Percentiles rank a stretch among this genome's conserved stretches.
phyloP scores from a whole-genome alignment of 2,888 invertebrate species.

The Acronicta alni region DNA sequence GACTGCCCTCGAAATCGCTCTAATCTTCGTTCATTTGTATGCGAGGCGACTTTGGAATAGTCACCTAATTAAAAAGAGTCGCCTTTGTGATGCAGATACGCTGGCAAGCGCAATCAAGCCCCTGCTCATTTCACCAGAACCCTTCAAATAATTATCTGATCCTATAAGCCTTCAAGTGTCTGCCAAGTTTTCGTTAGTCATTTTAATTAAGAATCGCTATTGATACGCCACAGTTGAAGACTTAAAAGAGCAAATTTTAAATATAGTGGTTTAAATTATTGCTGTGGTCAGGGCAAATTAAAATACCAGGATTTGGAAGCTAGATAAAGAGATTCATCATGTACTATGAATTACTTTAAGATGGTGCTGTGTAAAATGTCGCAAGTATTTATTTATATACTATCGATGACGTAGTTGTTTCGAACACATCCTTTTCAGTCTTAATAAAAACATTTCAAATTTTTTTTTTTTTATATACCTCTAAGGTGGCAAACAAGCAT shows the following conservation, averaged over 20 bases:
- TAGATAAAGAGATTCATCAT: neutral
- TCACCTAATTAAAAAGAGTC: slow-evolving; percentile 83
- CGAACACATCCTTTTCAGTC: too few species aligned
- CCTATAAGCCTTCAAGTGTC: slow-evolving; percentile 56
- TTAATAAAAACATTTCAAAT: too few species aligned
- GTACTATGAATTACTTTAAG: too few species aligned
- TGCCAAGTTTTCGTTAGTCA: slow-evolving; percentile 55
- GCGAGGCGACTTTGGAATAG: slow-evolving; percentile 75
- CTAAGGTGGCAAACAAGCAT: too few species aligned
- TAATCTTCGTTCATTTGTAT: slow-evolving; percentile 81
- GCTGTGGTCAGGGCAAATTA: slow-evolving; percentile 2
- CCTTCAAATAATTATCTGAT: slow-evolving; percentile 75
- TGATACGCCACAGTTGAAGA: slow-evolving; percentile 55
- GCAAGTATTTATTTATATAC: too few species aligned
- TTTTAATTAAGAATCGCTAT: slow-evolving; percentile 64
- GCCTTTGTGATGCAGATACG: slow-evolving; percentile 82
- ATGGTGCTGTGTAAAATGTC: neutral
- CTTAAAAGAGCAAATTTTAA: slow-evolving; percentile 45
- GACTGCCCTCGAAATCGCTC: slow-evolving; percentile 63
- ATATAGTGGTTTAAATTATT: slow-evolving; percentile 10
- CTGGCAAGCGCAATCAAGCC: slow-evolving; percentile 72
- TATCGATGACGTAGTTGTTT: too few species aligned
- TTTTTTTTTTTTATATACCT: too few species aligned
- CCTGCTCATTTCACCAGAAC: slow-evolving; percentile 64
- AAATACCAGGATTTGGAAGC: slow-evolving; percentile 6